Base-by-base conservation (phyloP, 2,797 vertebrate genomes). In the Cheirogaleus major region DNA sequence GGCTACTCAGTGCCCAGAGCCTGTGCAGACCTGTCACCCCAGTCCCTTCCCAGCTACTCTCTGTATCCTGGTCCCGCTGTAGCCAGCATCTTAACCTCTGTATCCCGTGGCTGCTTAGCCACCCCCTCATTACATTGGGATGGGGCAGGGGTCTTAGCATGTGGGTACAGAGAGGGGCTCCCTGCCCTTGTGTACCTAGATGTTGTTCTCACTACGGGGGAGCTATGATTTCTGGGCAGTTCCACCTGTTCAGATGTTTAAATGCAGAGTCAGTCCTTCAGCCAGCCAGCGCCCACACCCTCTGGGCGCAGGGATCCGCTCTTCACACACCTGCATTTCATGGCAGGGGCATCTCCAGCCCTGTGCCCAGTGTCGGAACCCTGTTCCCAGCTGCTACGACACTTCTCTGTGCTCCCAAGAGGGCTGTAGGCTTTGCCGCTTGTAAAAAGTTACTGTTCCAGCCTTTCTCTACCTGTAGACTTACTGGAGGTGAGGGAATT, bases 381-480 rank as follows among this genome's bases (percentile, higher is more conserved):
- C 50, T 61, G 5, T 22, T 7, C 20, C 2, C 1, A 4, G 50
- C 14, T 30, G 17, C 4, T 12, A 8, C 43, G 2, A 18, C 72
- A 25, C 7, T 11, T 13, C 23, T 55, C 73, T 11, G 20, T 45
- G 67, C 82, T 75, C 38, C 10, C 1, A 7, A 20, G 73, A 30
- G 0, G 52, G 13, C 43, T 2, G 30, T 2, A 2, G 43, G 14
- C 14, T 41, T 38, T 23, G 15, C 4, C 0, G 0, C 69, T n/a
- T 30, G 69, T 38, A 0, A 4, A 1, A 50, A 4, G 43, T 52
- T 22, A 27, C 55, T 11, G 2, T 35, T 57, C 2, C 12, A 4
- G 32, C 83, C 86, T 81, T 32, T 50, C 48, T 57, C n/a, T 30
- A 4, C 14, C 57, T 0, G 18, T 25, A 30, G 18, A 32, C 14